phyloP scores from a whole-genome alignment of 2,113 vertebrate species.

The Alligator sinensis region DNA sequence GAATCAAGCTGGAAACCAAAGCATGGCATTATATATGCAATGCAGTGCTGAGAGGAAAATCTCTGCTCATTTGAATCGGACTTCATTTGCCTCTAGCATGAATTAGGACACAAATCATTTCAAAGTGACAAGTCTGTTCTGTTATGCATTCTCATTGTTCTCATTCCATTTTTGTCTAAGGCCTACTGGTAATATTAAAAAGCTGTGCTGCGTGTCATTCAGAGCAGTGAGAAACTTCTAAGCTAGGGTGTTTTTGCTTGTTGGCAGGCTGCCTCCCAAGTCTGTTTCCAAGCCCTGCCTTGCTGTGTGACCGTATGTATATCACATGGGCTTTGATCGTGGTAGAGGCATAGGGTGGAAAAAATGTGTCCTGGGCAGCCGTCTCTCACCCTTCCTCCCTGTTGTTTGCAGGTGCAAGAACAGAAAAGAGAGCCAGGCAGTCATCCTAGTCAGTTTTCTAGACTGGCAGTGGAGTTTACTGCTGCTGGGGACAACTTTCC shows the following conservation, averaged over 20 bases:
- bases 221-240: background rate
- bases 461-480: too few relatives aligned
- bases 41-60: conserved; percentile 10
- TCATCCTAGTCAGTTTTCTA: too few relatives aligned
- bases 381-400: too few relatives aligned
- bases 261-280: background rate
- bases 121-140: background rate
- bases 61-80: background rate
- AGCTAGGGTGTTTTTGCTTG: background rate
- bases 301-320: too few relatives aligned
- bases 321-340: too few relatives aligned
- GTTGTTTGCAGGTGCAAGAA: too few relatives aligned
- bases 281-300: too few relatives aligned
- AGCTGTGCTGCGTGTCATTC: background rate
- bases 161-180: background rate
- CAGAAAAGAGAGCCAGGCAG: too few relatives aligned
- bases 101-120: background rate
- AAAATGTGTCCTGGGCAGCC: too few relatives aligned
- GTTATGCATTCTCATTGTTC: background rate
- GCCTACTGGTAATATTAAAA: background rate
- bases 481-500: too few relatives aligned
- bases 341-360: too few relatives aligned
- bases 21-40: background rate
- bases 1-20: background rate
- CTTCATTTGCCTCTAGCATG: background rate